These are phyloP conservation scores for Ancistrus triradiatus DNA, from an alignment of 2,113 vertebrate genomes.

Conservation along the genomic window DNA sequence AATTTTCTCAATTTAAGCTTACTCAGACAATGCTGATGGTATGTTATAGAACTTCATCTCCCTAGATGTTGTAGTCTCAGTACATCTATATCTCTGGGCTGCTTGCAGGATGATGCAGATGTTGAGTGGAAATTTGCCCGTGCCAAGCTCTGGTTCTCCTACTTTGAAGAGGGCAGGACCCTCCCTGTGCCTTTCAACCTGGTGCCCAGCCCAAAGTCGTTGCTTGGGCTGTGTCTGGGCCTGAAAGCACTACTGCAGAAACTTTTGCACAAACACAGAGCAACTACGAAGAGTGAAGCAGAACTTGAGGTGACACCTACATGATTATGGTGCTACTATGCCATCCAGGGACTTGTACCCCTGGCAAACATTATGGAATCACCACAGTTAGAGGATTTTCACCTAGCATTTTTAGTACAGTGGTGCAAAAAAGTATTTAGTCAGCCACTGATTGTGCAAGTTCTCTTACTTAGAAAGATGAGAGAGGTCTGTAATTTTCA, in stretches of 20 bases:
- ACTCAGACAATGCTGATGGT: background rate
- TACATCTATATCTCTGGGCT: background rate
- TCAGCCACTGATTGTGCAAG: too few species aligned
- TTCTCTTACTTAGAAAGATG: too few species aligned
- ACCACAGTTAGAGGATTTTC: too few species aligned
- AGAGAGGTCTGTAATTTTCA: too few species aligned
- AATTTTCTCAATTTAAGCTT: too few species aligned
- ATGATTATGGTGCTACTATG: too few species aligned
- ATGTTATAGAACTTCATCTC: background rate
- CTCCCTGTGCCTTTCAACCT: conserved; percentile 97
- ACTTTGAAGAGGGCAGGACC: conserved; percentile 95
- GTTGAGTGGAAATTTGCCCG: conserved; percentile 99
- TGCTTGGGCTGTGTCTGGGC: conserved; percentile 73
- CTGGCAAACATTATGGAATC: too few species aligned
- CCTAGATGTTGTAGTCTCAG: background rate
- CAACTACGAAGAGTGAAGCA: conserved; percentile 68
- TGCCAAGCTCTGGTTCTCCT: conserved; percentile 97
- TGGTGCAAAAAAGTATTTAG: too few species aligned
- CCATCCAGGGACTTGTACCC: too few species aligned
- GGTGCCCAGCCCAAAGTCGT: conserved; percentile 91
- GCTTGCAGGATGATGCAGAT: conserved; percentile 85
- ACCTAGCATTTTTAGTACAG: too few species aligned
- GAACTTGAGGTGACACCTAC: conserved; percentile 81
- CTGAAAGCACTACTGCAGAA: conserved; percentile 71
- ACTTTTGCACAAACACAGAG: conserved; percentile 61